These are phyloP conservation scores for Redunca redunca DNA, from an alignment of 2,113 vertebrate genomes.

Conservation along the genomic window DNA sequence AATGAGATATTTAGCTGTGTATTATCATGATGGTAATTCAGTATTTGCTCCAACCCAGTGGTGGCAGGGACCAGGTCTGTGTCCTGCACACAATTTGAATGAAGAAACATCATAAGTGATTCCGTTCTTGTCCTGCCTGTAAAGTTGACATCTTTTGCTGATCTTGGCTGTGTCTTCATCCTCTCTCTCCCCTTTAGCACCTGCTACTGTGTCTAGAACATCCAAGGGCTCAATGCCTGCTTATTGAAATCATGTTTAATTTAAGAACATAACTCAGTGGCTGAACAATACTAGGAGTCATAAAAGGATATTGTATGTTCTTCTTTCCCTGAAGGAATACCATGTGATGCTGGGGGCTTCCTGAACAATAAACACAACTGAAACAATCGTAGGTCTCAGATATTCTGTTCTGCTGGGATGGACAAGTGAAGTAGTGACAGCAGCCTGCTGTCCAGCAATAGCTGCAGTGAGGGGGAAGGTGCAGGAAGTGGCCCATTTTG, in stretches of 20 bases:
- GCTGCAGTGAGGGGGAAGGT: neutral
- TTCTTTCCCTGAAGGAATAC: neutral
- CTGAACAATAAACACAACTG: neutral
- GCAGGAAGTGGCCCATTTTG: neutral
- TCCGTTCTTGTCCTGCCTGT: neutral
- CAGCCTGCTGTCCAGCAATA: neutral
- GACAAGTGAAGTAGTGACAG: neutral
- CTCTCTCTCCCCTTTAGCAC: neutral
- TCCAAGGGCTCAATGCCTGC: neutral
- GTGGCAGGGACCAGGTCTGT: neutral
- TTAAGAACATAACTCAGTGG: neutral
- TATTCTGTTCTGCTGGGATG: neutral
- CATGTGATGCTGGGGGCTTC: neutral
- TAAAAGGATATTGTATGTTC: neutral
- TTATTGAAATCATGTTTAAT: neutral
- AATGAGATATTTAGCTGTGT: neutral
- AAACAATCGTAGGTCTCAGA: neutral
- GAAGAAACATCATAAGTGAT: neutral
- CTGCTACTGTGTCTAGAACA: neutral
- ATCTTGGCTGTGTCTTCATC: neutral
- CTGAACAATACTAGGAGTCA: neutral
- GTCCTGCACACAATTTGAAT: neutral
- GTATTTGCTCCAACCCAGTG: neutral
- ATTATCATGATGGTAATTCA: neutral
- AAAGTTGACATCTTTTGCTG: neutral